Evolutionary conservation across 2,797 vertebrate genomes (phyloP).

Genomic region (Cyprinella venusta): DNA sequence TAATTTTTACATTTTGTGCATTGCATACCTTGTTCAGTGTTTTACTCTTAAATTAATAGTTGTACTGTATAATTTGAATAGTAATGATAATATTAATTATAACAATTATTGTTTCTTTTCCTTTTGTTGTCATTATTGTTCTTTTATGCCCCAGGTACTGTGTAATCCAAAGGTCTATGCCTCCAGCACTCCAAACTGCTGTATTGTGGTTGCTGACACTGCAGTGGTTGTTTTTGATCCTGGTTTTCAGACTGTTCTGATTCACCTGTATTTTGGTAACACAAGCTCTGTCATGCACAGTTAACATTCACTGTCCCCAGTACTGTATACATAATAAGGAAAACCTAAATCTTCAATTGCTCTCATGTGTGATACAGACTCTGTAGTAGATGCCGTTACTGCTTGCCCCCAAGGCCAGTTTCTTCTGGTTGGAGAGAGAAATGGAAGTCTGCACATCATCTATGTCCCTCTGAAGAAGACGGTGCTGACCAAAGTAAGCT

Average conservation of each 20-base stretch:
- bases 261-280: conserved; percentile 90
- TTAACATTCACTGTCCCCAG: not conserved
- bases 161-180: conserved; percentile 79
- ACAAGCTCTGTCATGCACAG: not conserved
- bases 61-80: not conserved
- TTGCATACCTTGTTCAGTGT: not conserved
- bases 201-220: conserved; percentile 83
- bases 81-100: not conserved
- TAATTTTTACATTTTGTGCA: not conserved
- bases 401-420: conserved; percentile 88
- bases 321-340: too few species aligned
- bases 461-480: conserved; percentile 88
- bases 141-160: conserved; percentile 73
- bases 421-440: conserved; percentile 92
- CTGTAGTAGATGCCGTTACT: conserved; percentile 86
- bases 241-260: conserved; percentile 80
- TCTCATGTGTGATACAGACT: conserved; percentile 75
- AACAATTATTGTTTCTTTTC: not conserved
- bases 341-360: not conserved
- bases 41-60: not conserved
- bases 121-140: not conserved
- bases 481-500: conserved; percentile 86
- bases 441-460: conserved; percentile 90
- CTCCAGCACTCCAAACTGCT: conserved; percentile 78
- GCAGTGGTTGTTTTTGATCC: conserved; percentile 91